phyloP scores from a whole-genome alignment of 2,113 vertebrate genomes.

The Hemiscyllium ocellatum region DNA sequence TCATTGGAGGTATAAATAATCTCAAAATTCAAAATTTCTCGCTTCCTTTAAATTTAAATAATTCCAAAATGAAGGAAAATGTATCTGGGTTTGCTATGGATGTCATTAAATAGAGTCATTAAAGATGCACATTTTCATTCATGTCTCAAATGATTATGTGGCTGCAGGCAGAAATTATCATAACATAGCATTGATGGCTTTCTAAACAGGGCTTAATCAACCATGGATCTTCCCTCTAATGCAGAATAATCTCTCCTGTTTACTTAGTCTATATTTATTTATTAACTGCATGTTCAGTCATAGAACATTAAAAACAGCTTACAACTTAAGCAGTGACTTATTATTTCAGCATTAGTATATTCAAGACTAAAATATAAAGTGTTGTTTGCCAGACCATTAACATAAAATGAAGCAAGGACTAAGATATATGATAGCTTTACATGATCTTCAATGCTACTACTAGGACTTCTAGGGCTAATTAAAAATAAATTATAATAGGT shows the following conservation, averaged over 20 bases:
- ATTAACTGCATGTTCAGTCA: neutral
- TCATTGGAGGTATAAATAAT: neutral
- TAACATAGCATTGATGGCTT: neutral
- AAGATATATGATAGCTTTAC: neutral
- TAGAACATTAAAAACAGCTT: neutral
- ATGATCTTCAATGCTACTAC: neutral
- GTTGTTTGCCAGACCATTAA: neutral
- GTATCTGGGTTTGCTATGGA: neutral
- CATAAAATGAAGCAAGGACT: neutral
- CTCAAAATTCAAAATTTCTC: neutral
- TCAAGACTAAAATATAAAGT: neutral
- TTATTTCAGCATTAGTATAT: neutral
- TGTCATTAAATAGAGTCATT: neutral
- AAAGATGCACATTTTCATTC: slow-evolving; percentile 19
- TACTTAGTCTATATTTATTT: neutral
- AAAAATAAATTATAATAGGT: neutral
- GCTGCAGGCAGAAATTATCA: neutral
- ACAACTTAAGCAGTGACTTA: neutral
- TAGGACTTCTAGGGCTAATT: neutral
- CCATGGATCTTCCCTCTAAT: neutral
- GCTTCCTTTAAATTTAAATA: slow-evolving; percentile 9
- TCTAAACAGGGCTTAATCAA: slow-evolving; percentile 1
- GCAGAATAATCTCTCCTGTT: slow-evolving; percentile 8
- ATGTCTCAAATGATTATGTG: slow-evolving; percentile 10
- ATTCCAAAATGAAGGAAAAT: neutral